phyloP scores from a whole-genome alignment of 2,888 invertebrate species.

The Clunio marinus region DNA sequence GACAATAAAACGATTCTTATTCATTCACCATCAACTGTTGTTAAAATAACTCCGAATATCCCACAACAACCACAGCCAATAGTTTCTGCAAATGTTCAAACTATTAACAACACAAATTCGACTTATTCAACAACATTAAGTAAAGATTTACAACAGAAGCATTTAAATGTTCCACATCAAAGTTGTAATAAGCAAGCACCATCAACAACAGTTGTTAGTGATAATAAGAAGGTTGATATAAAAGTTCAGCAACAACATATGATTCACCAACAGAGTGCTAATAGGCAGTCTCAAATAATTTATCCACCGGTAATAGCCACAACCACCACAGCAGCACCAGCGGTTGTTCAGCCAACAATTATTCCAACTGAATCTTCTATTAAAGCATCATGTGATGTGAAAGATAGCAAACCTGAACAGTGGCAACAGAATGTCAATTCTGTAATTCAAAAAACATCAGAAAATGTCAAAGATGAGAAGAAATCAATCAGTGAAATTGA shows the following conservation, averaged over 20 bases:
- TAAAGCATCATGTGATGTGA: neutral
- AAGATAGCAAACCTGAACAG: constrained; percentile 1
- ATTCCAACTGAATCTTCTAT: constrained; percentile 45
- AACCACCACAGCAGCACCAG: constrained; percentile 46
- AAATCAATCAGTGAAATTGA: constrained; percentile 37
- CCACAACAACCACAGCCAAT: neutral
- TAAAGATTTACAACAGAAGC: constrained; percentile 52
- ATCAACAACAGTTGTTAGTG: constrained; percentile 43
- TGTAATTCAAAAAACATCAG: constrained; percentile 21
- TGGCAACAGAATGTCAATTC: constrained; percentile 26
- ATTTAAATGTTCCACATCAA: constrained; percentile 46
- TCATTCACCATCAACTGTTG: neutral
- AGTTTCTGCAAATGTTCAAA: neutral
- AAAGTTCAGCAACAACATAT: neutral
- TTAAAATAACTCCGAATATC: neutral
- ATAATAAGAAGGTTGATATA: neutral
- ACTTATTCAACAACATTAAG: constrained; percentile 43
- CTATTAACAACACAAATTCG: neutral
- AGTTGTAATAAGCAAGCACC: constrained; percentile 46
- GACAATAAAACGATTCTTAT: constrained; percentile 21
- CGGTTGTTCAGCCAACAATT: constrained; percentile 20
- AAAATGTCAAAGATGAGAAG: constrained; percentile 14
- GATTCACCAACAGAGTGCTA: neutral
- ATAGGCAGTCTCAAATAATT: constrained; percentile 51
- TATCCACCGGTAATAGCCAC: constrained; percentile 43